Base-by-base conservation (phyloP, 1,140 invertebrate genomes). In the Apis florea region DNA sequence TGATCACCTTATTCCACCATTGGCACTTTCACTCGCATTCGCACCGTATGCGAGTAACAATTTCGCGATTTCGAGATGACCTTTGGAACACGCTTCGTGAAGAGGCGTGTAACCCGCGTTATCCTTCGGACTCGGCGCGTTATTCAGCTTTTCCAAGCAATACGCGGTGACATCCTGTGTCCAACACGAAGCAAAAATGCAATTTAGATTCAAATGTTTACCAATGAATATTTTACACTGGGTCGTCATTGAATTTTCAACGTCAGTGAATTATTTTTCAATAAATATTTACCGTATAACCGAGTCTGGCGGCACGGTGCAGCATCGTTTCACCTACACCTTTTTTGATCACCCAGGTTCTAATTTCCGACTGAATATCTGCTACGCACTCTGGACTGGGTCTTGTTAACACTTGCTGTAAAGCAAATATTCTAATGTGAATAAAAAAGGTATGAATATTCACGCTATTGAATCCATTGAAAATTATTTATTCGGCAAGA, bases 51-150 rank as follows among this genome's bases (percentile, higher is more conserved):
- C 95, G 15, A 99, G 94, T 9, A 99, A 94, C 53, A 98, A 94
- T 85, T 96, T 95, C 13, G 97, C 98, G 66, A 98, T 98, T 83
- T 96, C 95, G 31, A 98, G 93, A 92, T 98, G 97, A 17, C 98
- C 98, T 88, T 96, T 95, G 0, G 97, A 96, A 89, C 97, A 98
- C 10, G 98, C 97, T 89, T 98, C 98, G 90, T 99, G 98, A 49
- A 99, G 94, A 2, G 98, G 97, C 3, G 98, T 99, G 91, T 98
- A 99, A 0, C 98, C 98, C 3, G 98, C 98, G 93, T 99, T 99
- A 91, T 99, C 98, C 89, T 97, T 97, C 10, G 96, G 96, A 87
- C 97, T 97, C 2, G 98, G 96, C 70, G 96, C 95, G 82, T 96
- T 96, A 82, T 96, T 95, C 90, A 98, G 95, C 90, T 97, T 97